A percentile compares a stretch with the other conserved stretches of the same genome.
Conservation (phyloP, 2,113 vertebrate genomes). For the Percina caprodes region DNA sequence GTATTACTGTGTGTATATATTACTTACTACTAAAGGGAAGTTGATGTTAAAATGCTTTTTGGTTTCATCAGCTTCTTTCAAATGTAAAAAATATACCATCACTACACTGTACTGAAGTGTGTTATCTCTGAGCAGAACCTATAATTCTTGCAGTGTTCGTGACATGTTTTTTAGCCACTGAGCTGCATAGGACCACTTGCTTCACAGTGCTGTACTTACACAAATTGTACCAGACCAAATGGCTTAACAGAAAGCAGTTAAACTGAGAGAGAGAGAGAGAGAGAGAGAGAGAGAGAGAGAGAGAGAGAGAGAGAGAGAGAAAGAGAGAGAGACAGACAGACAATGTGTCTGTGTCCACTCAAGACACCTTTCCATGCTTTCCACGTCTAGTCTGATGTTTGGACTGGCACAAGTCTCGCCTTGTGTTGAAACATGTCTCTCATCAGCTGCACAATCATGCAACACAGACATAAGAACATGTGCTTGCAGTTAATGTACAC, state of each 20-base stretch:
- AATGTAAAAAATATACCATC: too few relatives aligned
- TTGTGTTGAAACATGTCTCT: constrained; percentile 38
- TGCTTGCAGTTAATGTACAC: neutral
- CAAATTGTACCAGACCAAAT: constrained; percentile 11
- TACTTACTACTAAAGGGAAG: too few relatives aligned
- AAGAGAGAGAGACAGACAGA: too few relatives aligned
- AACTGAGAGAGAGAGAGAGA: neutral
- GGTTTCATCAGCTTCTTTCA: too few relatives aligned
- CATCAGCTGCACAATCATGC: constrained; percentile 25
- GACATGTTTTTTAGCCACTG: neutral
- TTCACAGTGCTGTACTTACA: neutral
- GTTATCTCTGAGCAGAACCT: too few relatives aligned
- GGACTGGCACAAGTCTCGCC: constrained; percentile 13
- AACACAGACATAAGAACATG: constrained; percentile 10
- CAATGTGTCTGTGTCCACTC: constrained; percentile 29
- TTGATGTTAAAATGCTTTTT: too few relatives aligned
- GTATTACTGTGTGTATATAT: too few relatives aligned
- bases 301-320: neutral
- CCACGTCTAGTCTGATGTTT: constrained; percentile 35
- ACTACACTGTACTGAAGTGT: too few relatives aligned
- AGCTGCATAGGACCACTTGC: neutral
- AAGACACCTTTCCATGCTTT: constrained; percentile 10
- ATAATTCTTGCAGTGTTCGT: too few relatives aligned
- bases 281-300: neutral
- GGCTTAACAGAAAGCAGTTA: constrained; percentile 20